Evolutionary conservation across 2,113 vertebrate genomes (phyloP).

Genomic region (Rhombomys opimus): DNA sequence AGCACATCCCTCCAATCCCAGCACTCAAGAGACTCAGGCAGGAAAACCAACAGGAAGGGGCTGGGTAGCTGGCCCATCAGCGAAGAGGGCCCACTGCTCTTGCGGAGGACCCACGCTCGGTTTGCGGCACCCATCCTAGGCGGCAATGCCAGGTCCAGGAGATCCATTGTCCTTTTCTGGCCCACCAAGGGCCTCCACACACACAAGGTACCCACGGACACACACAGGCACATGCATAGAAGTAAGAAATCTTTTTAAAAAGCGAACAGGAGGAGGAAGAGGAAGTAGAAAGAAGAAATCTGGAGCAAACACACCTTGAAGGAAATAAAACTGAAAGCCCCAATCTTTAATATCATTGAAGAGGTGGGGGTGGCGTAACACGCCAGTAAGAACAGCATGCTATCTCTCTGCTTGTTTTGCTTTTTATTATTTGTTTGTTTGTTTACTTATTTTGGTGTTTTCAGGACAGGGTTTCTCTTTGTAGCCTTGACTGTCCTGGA

Average conservation of each 20-base stretch:
- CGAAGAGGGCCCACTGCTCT: background rate
- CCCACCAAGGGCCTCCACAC: background rate
- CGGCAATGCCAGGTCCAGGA: background rate
- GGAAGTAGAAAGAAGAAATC: background rate
- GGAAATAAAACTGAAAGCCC: background rate
- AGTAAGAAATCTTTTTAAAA: background rate
- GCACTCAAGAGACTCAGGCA: background rate
- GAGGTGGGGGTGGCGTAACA: background rate
- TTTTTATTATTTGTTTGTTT: background rate
- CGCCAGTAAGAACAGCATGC: background rate
- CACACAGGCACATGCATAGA: background rate
- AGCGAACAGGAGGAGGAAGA: no score
- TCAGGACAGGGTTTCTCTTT: no score
- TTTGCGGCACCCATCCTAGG: background rate
- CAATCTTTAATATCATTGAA: background rate
- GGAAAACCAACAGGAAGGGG: background rate
- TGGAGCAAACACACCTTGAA: background rate
- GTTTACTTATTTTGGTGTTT: no score
- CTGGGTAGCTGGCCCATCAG: background rate
- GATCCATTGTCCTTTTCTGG: background rate
- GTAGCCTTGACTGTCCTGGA: no score
- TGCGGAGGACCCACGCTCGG: background rate
- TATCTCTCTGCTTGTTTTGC: background rate
- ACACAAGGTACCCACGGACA: background rate
- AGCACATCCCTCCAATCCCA: background rate